These are phyloP conservation scores for Tachysurus vachellii DNA, from an alignment of 2,113 vertebrate genomes.

Conservation along the genomic window DNA sequence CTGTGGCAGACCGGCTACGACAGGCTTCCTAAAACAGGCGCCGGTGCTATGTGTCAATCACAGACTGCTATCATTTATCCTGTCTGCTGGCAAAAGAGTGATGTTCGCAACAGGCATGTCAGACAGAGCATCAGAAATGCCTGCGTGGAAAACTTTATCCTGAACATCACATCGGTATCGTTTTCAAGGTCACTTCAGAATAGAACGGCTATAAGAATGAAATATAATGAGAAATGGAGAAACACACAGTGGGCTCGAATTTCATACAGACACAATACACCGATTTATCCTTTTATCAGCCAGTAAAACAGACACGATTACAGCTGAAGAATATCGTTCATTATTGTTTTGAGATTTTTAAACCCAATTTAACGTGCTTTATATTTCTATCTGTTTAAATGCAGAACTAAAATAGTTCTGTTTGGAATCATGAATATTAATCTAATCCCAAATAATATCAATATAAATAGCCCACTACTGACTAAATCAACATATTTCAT, in stretches of 20 bases:
- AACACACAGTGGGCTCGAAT: neutral
- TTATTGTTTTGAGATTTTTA: neutral
- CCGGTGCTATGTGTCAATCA: slow-evolving; percentile 46
- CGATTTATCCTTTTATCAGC: neutral
- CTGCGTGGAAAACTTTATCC: neutral
- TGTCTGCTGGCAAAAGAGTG: slow-evolving; percentile 23
- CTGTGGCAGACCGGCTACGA: neutral
- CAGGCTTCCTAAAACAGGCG: slow-evolving; percentile 13
- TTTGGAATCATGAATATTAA: neutral
- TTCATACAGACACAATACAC: neutral
- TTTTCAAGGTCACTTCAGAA: neutral
- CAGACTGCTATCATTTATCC: slow-evolving; percentile 29
- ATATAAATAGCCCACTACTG: neutral
- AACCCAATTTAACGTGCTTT: neutral
- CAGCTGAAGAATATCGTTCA: neutral
- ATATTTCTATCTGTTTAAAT: neutral
- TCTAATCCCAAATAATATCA: neutral
- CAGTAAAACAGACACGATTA: neutral
- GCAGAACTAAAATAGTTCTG: neutral
- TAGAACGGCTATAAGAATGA: neutral
- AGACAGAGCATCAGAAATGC: neutral
- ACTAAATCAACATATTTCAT: neutral
- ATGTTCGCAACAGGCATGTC: neutral
- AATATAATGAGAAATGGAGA: neutral
- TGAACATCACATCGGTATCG: neutral